These are phyloP conservation scores for Tenthredo notha DNA, from an alignment of 2,888 invertebrate species.

Conservation along the genomic window DNA sequence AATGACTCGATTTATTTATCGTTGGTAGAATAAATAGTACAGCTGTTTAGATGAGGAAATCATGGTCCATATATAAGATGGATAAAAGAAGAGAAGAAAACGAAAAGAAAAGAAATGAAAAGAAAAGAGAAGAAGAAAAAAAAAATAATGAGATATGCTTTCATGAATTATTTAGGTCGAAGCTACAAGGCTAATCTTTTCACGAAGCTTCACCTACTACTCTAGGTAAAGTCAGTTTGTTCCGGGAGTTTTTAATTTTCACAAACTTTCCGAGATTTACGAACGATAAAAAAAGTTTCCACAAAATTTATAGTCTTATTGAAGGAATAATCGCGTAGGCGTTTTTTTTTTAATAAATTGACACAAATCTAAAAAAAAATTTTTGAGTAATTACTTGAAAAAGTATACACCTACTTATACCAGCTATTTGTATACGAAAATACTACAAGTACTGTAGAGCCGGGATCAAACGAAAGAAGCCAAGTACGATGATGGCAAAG, in stretches of 20 bases:
- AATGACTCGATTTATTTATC: neutral
- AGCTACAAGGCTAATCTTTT: neutral
- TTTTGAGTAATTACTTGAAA: neutral
- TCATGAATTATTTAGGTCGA: neutral
- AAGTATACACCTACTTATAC: neutral
- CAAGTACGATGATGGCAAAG: neutral
- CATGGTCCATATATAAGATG: neutral
- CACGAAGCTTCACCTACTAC: neutral
- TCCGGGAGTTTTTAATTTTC: neutral
- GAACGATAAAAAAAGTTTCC: neutral
- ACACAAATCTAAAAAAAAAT: neutral
- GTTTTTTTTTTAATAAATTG: constrained; percentile 5
- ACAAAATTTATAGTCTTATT: neutral
- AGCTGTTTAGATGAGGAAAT: neutral
- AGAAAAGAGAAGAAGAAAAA: no score
- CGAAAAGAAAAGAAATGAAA: no score
- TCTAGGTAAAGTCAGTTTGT: neutral
- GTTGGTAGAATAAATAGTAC: neutral
- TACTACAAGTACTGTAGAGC: neutral
- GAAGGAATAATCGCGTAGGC: neutral
- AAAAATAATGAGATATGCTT: neutral
- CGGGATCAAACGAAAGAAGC: neutral
- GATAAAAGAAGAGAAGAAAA: neutral
- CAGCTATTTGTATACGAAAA: neutral
- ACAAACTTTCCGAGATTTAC: neutral